phyloP scores from a whole-genome alignment of 2,888 invertebrate species.

The Periphyllus acericola region DNA sequence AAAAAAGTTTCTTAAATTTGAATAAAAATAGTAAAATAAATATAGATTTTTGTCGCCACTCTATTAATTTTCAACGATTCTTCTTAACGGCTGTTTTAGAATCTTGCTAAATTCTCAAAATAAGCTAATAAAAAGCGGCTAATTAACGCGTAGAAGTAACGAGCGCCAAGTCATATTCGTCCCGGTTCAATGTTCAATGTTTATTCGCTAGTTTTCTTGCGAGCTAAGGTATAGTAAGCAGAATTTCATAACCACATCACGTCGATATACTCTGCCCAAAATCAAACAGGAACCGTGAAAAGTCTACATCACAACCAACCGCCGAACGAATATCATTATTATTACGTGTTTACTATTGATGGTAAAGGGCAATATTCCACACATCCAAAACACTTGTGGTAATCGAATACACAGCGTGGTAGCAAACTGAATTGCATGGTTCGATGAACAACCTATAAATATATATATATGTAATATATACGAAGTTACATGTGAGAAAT shows the following conservation, averaged over 20 bases:
- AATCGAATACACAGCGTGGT: conserved; percentile 1
- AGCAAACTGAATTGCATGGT: background rate
- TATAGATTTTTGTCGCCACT: no score
- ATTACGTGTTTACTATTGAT: background rate
- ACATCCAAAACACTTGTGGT: background rate
- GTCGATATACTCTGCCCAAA: background rate
- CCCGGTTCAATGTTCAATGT: background rate
- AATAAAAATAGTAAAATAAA: no score
- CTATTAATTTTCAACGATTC: no score
- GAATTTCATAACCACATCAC: background rate
- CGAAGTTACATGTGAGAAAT: no score
- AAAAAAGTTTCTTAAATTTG: no score
- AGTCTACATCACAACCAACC: background rate
- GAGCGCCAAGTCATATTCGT: background rate
- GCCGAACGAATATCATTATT: background rate
- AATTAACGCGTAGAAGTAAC: conserved; percentile 8
- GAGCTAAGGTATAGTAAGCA: background rate
- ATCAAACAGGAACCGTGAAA: conserved; percentile 10
- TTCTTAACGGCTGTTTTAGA: background rate
- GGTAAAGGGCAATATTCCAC: background rate
- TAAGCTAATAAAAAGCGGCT: background rate
- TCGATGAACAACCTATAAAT: background rate
- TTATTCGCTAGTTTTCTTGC: background rate
- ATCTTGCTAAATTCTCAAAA: background rate
- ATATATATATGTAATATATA: background rate